Percentiles rank a stretch among this genome's conserved stretches.
Evolutionary conservation across 1,140 invertebrate genomes (phyloP).

Genomic region (Mycetomoellerius zeteki): DNA sequence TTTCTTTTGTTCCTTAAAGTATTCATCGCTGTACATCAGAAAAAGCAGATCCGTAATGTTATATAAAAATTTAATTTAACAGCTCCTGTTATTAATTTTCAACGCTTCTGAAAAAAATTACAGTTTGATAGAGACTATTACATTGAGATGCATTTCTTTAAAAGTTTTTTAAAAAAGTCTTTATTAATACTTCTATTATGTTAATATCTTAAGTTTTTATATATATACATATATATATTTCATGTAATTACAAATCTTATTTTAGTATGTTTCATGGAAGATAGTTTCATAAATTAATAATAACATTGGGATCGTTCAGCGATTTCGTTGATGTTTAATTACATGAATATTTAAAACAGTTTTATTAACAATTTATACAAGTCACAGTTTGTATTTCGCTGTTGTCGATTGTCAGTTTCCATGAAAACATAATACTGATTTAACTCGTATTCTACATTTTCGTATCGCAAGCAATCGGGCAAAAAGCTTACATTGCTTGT

Average conservation of each 20-base stretch:
- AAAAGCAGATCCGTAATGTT: not conserved
- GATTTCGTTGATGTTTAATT: not conserved
- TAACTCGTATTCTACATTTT: constrained; percentile 12
- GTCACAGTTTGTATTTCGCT: not conserved
- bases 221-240: not conserved
- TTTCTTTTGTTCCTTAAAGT: constrained; percentile 50
- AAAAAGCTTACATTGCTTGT: constrained; percentile 14
- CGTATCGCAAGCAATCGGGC: constrained; percentile 4
- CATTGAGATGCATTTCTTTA: not conserved
- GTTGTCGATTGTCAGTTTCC: not conserved
- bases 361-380: not conserved
- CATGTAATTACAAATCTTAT: not conserved
- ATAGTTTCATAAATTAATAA: not conserved
- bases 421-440: constrained; percentile 7
- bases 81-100: constrained; percentile 20
- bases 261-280: not conserved
- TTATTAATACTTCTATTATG: not conserved
- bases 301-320: not conserved
- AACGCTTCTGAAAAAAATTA: constrained; percentile 12
- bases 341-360: not conserved
- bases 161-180: not conserved
- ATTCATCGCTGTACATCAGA: not conserved
- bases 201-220: not conserved
- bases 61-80: constrained; percentile 29
- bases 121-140: not conserved